A percentile compares a stretch with the other conserved stretches of the same genome.
Conservation (phyloP, 1,140 invertebrate species). For the Anagrus nilaparvatae region DNA sequence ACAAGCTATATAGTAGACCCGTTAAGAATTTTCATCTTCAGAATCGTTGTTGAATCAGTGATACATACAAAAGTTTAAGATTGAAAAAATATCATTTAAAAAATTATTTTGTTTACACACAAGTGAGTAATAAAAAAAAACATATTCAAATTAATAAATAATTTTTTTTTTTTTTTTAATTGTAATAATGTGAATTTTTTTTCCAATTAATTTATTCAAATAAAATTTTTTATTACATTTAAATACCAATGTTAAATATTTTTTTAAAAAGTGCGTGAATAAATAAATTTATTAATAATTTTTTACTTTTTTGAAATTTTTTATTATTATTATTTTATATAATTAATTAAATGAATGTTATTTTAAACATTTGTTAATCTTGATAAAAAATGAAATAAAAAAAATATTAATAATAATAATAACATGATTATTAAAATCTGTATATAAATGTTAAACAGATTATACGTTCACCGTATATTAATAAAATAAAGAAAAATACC, state of each 20-base stretch:
- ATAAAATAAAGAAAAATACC: too few relatives aligned
- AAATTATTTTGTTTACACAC: conserved; percentile 4
- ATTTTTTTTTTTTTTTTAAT: neutral
- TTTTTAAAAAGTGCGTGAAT: too few relatives aligned
- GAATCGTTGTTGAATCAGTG: conserved; percentile 40
- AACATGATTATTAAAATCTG: conserved; percentile 10
- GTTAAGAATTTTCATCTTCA: conserved; percentile 40
- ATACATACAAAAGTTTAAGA: conserved; percentile 33
- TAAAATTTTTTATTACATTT: too few relatives aligned
- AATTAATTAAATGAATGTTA: neutral
- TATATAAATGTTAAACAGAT: conserved; percentile 16
- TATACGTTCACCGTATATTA: too few relatives aligned
- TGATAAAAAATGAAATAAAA: conserved; percentile 5
- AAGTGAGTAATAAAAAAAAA: neutral
- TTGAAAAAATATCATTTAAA: conserved; percentile 33
- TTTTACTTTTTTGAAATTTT: too few relatives aligned
- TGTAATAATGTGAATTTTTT: neutral
- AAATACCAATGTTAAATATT: neutral
- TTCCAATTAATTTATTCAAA: neutral
- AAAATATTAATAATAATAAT: neutral
- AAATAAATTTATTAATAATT: too few relatives aligned
- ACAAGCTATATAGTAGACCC: conserved; percentile 41
- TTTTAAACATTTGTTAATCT: neutral
- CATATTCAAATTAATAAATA: neutral
- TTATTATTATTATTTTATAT: neutral